Percentiles rank a stretch among this genome's conserved stretches.
Conservation (phyloP, 1,140 invertebrate species). For the Leptinotarsa defecta region DNA sequence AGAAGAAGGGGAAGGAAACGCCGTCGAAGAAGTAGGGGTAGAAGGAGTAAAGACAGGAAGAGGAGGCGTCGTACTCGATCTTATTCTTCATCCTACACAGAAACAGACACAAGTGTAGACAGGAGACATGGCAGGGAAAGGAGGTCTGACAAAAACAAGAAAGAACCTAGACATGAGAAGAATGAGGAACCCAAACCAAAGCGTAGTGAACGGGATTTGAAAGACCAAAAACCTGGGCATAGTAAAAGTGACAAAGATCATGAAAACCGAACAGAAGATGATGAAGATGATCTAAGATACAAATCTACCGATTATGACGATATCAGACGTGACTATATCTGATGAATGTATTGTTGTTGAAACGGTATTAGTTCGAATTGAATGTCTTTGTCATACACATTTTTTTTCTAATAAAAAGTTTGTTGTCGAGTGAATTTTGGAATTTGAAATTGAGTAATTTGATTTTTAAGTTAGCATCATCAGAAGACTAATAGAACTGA, state of each 20-base stretch:
- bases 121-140: not conserved
- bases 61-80: not conserved
- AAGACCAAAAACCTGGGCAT: not conserved
- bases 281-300: not conserved
- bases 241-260: not conserved
- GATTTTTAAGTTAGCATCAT: too few species aligned
- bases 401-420: too few species aligned
- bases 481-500: too few species aligned
- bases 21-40: not conserved
- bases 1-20: conserved; percentile 10
- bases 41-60: not conserved
- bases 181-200: not conserved
- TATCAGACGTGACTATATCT: not conserved
- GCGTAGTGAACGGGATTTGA: not conserved
- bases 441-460: too few species aligned
- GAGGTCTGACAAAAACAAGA: not conserved
- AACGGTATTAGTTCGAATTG: too few species aligned
- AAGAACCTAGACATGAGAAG: not conserved
- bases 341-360: not conserved
- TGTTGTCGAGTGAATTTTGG: too few species aligned
- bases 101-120: not conserved
- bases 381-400: too few species aligned
- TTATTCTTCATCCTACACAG: not conserved
- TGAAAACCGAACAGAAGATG: not conserved
- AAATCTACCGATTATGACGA: conserved; percentile 8